Evolutionary conservation across 2,888 invertebrate species (phyloP).

Genomic region (Microdon myrmicae): DNA sequence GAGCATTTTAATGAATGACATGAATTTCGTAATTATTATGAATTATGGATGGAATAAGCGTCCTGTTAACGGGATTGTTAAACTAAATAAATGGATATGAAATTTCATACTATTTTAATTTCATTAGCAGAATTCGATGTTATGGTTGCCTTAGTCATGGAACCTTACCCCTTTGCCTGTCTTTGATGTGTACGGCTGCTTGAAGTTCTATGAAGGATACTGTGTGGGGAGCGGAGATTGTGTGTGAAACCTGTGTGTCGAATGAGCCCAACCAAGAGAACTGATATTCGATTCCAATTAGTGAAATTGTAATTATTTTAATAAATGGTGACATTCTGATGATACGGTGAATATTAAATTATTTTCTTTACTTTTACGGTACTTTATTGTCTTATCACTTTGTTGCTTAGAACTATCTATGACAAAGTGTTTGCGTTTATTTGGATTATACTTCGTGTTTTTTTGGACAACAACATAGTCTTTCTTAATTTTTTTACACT

Average conservation of each 20-base stretch:
- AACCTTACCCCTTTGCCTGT: not conserved
- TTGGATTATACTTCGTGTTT: too few species aligned
- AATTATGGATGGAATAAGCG: conserved; percentile 51
- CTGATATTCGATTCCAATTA: conserved; percentile 48
- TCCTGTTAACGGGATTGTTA: conserved; percentile 51
- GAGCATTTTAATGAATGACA: conserved; percentile 45
- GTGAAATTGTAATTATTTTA: conserved; percentile 46
- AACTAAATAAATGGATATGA: conserved; percentile 53
- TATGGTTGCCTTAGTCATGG: conserved; percentile 32
- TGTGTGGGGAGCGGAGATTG: not conserved
- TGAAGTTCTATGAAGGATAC: conserved; percentile 5
- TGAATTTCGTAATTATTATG: conserved; percentile 51
- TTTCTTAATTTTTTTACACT: too few species aligned
- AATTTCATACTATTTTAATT: conserved; percentile 53
- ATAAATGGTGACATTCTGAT: conserved; percentile 39
- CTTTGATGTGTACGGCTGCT: not conserved
- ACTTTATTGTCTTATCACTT: too few species aligned
- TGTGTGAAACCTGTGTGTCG: conserved; percentile 5
- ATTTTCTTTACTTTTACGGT: too few species aligned
- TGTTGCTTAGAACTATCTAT: conserved; percentile 14
- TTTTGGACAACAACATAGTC: too few species aligned
- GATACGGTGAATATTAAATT: conserved; percentile 30
- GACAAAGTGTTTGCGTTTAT: not conserved
- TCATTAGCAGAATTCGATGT: conserved; percentile 51
- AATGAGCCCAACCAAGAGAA: conserved; percentile 16